A percentile compares a stretch with the other conserved stretches of the same genome.
These are phyloP conservation scores for Elaphurus davidianus DNA, from an alignment of 2,113 vertebrate genomes.

Conservation along the genomic window DNA sequence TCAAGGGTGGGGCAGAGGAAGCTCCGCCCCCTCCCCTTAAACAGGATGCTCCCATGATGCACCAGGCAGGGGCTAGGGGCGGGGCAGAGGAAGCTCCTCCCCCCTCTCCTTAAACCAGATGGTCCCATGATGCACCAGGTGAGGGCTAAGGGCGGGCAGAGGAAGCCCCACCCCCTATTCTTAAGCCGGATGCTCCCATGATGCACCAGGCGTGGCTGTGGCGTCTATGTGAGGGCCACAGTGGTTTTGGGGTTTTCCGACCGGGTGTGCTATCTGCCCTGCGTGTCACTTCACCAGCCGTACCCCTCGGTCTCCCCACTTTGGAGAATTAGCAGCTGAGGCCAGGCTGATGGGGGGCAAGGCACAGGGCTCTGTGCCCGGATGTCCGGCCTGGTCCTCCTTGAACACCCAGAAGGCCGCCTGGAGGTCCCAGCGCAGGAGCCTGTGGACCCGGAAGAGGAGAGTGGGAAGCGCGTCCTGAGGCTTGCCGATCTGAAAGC, in stretches of 20 bases:
- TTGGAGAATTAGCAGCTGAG: rapidly evolving
- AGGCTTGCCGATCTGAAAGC: neutral
- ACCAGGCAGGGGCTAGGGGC: neutral
- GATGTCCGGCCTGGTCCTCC: rapidly evolving
- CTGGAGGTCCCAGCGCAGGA: neutral
- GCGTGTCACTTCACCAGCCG: rapidly evolving
- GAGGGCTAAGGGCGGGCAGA: neutral
- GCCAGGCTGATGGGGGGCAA: neutral
- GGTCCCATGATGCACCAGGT: neutral
- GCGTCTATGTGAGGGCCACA: rapidly evolving
- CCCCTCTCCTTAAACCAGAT: rapidly evolving
- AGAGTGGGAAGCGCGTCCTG: rapidly evolving
- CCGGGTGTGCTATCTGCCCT: rapidly evolving
- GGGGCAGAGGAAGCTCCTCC: too few species aligned
- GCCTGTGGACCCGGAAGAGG: neutral
- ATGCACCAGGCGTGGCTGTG: rapidly evolving
- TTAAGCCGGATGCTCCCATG: rapidly evolving
- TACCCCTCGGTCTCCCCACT: rapidly evolving
- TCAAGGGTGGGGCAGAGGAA: neutral
- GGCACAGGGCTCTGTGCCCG: rapidly evolving
- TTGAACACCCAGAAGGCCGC: rapidly evolving
- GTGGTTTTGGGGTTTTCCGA: rapidly evolving
- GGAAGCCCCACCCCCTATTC: neutral
- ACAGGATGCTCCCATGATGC: neutral
- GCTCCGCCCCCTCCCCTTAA: neutral